Evolutionary conservation across 1,140 invertebrate species (phyloP), one percentile per base, ranked within the genome.

Genomic region (Plectrocnemia conspersa): DNA sequence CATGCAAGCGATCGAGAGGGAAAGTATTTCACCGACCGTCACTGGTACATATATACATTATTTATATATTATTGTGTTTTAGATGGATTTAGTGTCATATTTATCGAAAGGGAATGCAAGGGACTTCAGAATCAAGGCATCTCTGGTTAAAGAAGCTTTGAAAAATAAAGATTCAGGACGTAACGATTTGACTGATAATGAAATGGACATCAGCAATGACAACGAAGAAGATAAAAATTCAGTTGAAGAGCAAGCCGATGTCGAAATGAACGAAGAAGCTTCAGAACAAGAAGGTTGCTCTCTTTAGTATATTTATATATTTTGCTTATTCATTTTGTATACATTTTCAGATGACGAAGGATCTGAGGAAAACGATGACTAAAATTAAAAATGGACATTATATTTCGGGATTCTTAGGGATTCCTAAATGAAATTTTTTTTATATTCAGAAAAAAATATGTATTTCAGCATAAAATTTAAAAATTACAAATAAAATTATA

Each of bases 121-220:
- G 62, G 77, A 78, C 64, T 79, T 79, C 46, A 65, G 73, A 63
- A 72, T 77, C 35, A 64, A 67, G 50, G 68, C 71, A 41, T 55
- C 65, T 11, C 56, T 67, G 32, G 47, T 78, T 0, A 62, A 66
- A 19, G 65, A 75, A 64, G 68, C 67, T 38, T 54, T 78, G 9
- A 38, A 23, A 23, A 50, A 32, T 23, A 35, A 38, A 10, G 29
- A 50, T 21, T 2, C n/a, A 7, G 47, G 15, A 15, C n/a, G 21
- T 9, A n/a, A n/a, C n/a, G n/a, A n/a, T n/a, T n/a, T n/a, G n/a
- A n/a, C n/a, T n/a, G 47, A 50, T 1, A 23, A 23, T 21, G 46
- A 21, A 2, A 50, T 50, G 47, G 47, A 50, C 13, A 15, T 50
- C 3, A 35, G 40, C 13, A 13, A 45, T 13, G 47, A 49, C 23